phyloP scores from a whole-genome alignment of 1,140 invertebrate genomes.

The Drosophila ambigua region DNA sequence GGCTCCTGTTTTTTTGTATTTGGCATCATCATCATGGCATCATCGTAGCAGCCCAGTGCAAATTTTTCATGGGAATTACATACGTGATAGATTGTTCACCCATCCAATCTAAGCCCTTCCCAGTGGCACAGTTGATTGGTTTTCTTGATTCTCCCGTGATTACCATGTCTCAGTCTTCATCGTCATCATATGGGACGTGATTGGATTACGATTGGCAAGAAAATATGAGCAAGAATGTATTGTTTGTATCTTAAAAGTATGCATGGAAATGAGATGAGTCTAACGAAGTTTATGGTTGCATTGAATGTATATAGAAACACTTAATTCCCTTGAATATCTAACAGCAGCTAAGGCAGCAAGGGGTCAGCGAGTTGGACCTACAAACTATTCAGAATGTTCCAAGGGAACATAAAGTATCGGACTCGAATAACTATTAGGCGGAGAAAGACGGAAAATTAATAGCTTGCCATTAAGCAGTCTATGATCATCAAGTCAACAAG shows the following conservation, averaged over 20 bases:
- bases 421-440: not conserved
- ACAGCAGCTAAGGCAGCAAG: not conserved
- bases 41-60: slow-evolving; percentile 3
- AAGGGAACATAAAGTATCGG: not conserved
- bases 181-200: slow-evolving; percentile 77
- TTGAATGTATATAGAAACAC: too few relatives aligned
- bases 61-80: slow-evolving; percentile 82
- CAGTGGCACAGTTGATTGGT: slow-evolving; percentile 64
- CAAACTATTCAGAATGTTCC: not conserved
- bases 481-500: slow-evolving; percentile 40
- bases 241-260: slow-evolving; percentile 16
- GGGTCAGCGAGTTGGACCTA: not conserved
- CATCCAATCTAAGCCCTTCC: slow-evolving; percentile 34
- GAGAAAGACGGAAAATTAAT: slow-evolving; percentile 43
- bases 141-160: slow-evolving; percentile 53
- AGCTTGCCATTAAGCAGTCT: slow-evolving; percentile 40
- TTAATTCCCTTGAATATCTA: not conserved
- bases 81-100: slow-evolving; percentile 74
- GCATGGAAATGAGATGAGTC: slow-evolving; percentile 43
- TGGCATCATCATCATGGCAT: slow-evolving; percentile 7
- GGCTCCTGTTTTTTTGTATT: slow-evolving; percentile 67
- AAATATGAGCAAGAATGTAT: slow-evolving; percentile 16
- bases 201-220: slow-evolving; percentile 42
- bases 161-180: slow-evolving; percentile 42
- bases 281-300: too few relatives aligned